Evolutionary conservation across 2,113 vertebrate species (phyloP), one percentile per base, ranked within the genome.

Genomic region (Mesembrinibis cayennensis): DNA sequence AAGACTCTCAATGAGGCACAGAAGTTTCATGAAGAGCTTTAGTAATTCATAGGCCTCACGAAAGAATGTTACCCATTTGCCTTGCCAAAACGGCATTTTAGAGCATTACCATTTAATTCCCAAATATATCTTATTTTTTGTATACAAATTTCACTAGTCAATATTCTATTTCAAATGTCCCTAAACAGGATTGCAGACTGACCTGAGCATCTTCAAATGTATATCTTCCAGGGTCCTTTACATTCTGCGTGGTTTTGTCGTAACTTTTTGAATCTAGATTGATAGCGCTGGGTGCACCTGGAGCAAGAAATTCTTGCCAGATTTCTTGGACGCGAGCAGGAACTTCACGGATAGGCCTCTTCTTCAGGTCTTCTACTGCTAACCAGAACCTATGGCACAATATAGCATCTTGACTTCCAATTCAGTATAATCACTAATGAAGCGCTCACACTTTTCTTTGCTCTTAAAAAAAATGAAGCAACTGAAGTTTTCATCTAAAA

Each of bases 221-320:
- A 42, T 99, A 99, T 93, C 99, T 98, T 66, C 99, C 99, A 2
- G 99, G 99, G 82, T 99, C 99, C 98, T 99, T 99, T 93, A 99
- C 99, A 70, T 99, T 99, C 97, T 99, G 99, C 20, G 99, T 99
- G 88, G 99, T 99, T 98, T 99, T 99, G 98, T 98, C 99, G 10
- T 99, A 99, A 97, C 99, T 99, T 98, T 99, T 99, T 38, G 99
- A 99, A 97, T 99, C 99, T 87, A 99, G 97, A 62, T 99, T 99
- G 97, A 99, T 99, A 97, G 99, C 99, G 76, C 99, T 99, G 85
- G 99, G 99, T 20, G 99, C 99, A 85, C 99, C 99, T 0, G 99
- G 98, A 88, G 99, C 99, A 97, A 99, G 97, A 95, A 99, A 99
- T 94, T 99, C 99, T 96, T 99, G 99, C 99, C 99, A 99, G 96